Evolutionary conservation across 92 coral and sea anemone species (phyloP), one percentile per base, ranked within the genome.

Genomic region (Heliopora coerulea): DNA sequence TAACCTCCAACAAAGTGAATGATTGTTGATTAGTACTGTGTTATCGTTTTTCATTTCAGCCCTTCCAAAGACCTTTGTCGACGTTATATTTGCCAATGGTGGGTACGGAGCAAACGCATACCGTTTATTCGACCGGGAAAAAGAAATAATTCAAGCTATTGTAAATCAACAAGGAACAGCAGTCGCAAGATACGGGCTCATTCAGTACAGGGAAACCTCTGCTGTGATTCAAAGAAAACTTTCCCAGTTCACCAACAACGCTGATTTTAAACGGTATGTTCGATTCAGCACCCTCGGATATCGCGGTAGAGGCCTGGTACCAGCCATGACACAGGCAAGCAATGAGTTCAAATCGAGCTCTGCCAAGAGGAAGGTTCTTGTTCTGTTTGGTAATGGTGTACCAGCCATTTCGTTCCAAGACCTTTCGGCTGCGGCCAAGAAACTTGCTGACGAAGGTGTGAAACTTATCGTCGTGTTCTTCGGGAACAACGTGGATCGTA

Each of bases 41-140:
- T 46, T 46, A 2, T 46, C 31, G 11, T 56, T 14, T 23, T 56
- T 28, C 3, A 14, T 56, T 70, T 1, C 34, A 70, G 77, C 32
- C 37, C 63, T 65, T 58, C 56, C 65, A 40, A 26, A 68, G 44
- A 58, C 72, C 0, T 50, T 59, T 26, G 26, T 82, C 19, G 82
- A 82, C 63, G 70, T 82, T 5, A 65, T 78, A 3, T 75, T 82
- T 59, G 86, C 82, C 35, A 82, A 63, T 37, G 79, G 86, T 5
- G 75, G 82, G 7, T 49, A 78, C 19, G 81, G 70, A 0, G 56
- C 62, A 21, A 56, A 68, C 21, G 81, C 86, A 10, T 54, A 67
- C 44, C 42, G 29, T 20, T 37, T 66, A 27, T 82, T 82, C 64
- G 34, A 29, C 25, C 49, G 30, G 20, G 59, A 74, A 65, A 82